Percentiles rank a stretch among this genome's conserved stretches.
These are phyloP conservation scores for Ictalurus furcatus DNA, from an alignment of 2,113 vertebrate species.

Conservation along the genomic window DNA sequence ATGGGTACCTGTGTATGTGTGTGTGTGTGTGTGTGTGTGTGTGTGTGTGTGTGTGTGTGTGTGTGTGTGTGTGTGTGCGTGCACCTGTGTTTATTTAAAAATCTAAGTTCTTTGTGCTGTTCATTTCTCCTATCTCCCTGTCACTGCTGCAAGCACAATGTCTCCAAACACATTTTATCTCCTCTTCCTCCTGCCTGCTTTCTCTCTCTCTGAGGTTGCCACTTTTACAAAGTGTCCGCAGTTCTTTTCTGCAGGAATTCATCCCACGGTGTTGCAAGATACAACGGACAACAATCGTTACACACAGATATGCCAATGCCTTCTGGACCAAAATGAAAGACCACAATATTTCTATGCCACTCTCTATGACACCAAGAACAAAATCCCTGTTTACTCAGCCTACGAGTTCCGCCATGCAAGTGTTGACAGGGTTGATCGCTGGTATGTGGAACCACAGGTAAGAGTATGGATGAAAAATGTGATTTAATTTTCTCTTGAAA, in stretches of 20 bases:
- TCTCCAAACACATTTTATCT: neutral
- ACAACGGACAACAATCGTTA: slow-evolving; percentile 11
- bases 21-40: neutral
- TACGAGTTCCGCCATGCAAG: slow-evolving; percentile 11
- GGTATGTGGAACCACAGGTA: slow-evolving; percentile 55
- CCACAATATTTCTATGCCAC: slow-evolving; percentile 40
- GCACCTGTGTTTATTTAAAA: slow-evolving; percentile 28
- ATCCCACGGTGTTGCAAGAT: slow-evolving; percentile 33
- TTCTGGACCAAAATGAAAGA: slow-evolving; percentile 31
- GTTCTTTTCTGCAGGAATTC: slow-evolving; percentile 28
- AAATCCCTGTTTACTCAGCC: slow-evolving; percentile 50
- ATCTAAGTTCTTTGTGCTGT: neutral
- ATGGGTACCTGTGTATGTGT: neutral
- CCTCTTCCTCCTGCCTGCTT: slow-evolving; percentile 15
- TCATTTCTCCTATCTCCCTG: neutral
- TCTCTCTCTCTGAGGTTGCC: slow-evolving; percentile 40
- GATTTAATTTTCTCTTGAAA: neutral
- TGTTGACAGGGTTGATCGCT: slow-evolving; percentile 11
- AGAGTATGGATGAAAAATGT: neutral
- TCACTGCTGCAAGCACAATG: neutral
- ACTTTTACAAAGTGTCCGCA: slow-evolving; percentile 28
- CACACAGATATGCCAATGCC: slow-evolving; percentile 49
- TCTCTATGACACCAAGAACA: slow-evolving; percentile 43
- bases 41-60: neutral
- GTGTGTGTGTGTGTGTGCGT: neutral